phyloP scores from a whole-genome alignment of 2,797 vertebrate species.

The Echiichthys vipera region DNA sequence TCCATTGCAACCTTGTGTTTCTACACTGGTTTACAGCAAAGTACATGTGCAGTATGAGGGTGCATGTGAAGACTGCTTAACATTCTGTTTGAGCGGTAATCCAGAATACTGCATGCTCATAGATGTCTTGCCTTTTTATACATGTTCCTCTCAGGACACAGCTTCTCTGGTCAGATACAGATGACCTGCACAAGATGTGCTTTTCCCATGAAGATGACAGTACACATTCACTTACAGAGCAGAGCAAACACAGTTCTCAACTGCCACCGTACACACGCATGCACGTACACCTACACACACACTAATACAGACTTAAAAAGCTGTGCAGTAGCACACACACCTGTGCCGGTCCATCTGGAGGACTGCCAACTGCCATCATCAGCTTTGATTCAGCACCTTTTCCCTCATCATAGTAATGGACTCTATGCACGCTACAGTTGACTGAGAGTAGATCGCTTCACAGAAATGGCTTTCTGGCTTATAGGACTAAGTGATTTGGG shows the following conservation, averaged over 20 bases:
- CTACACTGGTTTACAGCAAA: too few species aligned
- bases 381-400: slow-evolving; percentile 40
- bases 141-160: neutral
- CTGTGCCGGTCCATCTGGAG: slow-evolving; percentile 26
- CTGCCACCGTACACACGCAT: neutral
- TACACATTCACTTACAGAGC: neutral
- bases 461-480: neutral
- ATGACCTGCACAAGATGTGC: neutral
- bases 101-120: neutral
- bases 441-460: slow-evolving; percentile 14
- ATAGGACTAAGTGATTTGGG: neutral
- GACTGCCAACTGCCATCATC: slow-evolving; percentile 25
- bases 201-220: slow-evolving; percentile 22
- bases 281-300: neutral
- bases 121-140: neutral
- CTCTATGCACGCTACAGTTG: slow-evolving; percentile 19
- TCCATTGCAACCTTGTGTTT: neutral
- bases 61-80: neutral
- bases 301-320: neutral
- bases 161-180: neutral
- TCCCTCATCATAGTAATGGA: slow-evolving; percentile 59
- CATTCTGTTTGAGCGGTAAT: neutral
- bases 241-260: slow-evolving; percentile 2
- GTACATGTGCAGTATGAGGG: neutral
- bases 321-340: neutral